A percentile compares a stretch with the other conserved stretches of the same genome.
phyloP scores from a whole-genome alignment of 2,113 vertebrate genomes.

The Clinocottus analis region DNA sequence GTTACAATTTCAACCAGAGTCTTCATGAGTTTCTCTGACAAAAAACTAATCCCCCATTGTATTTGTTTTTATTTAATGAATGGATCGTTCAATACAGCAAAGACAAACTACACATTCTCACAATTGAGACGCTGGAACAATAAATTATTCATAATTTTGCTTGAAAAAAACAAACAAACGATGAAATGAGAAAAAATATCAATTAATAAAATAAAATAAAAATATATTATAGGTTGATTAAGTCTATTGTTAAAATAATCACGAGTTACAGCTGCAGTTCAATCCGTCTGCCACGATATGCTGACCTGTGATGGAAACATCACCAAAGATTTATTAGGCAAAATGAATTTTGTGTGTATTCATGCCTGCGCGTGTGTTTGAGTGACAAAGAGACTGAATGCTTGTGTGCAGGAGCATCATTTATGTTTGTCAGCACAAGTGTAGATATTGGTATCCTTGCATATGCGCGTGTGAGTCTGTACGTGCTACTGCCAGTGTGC shows the following conservation, averaged over 20 bases:
- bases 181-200: not conserved
- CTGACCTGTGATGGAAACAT: conserved; percentile 19
- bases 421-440: conserved; percentile 25
- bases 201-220: not conserved
- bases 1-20: not conserved
- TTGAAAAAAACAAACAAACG: not conserved
- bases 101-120: not conserved
- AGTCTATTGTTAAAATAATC: not conserved
- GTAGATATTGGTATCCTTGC: conserved; percentile 21
- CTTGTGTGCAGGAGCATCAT: conserved; percentile 15
- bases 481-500: conserved; percentile 43
- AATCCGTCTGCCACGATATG: not conserved
- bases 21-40: not conserved
- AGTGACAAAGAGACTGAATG: not conserved
- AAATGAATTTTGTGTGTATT: conserved; percentile 7
- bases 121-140: not conserved
- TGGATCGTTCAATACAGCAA: not conserved
- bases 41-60: not conserved
- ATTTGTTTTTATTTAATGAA: not conserved
- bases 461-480: conserved; percentile 22
- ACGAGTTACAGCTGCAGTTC: not conserved
- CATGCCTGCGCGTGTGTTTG: not conserved
- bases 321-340: not conserved
- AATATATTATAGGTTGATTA: not conserved
- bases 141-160: not conserved